Conservation (phyloP, 2,797 vertebrate genomes). For the Podarcis siculus region DNA sequence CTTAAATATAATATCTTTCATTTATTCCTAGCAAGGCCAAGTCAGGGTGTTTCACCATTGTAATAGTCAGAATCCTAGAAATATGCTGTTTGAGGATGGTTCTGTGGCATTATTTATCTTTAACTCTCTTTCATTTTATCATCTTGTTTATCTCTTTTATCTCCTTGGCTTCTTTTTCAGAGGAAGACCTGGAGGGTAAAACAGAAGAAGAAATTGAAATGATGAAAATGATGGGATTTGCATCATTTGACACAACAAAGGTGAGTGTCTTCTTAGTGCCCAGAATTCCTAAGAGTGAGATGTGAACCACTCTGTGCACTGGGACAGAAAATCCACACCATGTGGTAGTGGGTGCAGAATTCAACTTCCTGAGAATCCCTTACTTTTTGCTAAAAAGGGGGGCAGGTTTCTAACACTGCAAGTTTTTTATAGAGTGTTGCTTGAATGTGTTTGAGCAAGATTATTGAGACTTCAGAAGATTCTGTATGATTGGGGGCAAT, state of each 20-base stretch:
- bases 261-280: slow-evolving; percentile 74
- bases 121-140: background rate
- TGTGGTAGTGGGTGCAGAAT: background rate
- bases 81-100: too few species aligned
- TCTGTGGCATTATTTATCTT: too few species aligned
- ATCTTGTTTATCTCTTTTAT: fast-evolving
- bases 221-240: slow-evolving; percentile 97
- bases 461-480: background rate
- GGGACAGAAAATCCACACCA: background rate
- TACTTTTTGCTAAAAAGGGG: background rate
- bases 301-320: background rate
- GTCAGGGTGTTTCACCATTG: too few species aligned
- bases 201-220: slow-evolving; percentile 98
- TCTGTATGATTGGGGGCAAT: background rate
- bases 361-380: background rate
- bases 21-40: too few species aligned
- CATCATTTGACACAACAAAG: slow-evolving; percentile 88
- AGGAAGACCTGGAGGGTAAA: slow-evolving; percentile 93
- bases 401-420: background rate
- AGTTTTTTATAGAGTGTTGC: background rate
- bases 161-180: slow-evolving; percentile 68
- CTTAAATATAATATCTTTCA: too few species aligned
- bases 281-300: background rate
- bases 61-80: too few species aligned
- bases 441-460: background rate